These are phyloP conservation scores for Glomeris maerens DNA, from an alignment of 1,140 invertebrate species.

Conservation along the genomic window DNA sequence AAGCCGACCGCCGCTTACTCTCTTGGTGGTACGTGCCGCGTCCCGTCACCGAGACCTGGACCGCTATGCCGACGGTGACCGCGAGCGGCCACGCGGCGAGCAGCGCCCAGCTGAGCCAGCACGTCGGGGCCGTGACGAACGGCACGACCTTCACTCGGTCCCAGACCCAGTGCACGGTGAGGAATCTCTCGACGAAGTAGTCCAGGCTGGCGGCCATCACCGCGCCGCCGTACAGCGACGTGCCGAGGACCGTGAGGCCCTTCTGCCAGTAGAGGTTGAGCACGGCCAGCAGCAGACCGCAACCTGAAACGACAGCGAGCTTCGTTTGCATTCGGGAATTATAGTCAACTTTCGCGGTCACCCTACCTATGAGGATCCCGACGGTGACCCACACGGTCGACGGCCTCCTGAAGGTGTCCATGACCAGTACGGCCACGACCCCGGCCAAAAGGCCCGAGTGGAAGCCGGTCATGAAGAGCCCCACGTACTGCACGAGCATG, in stretches of 20 bases:
- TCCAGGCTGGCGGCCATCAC: slow-evolving; percentile 53
- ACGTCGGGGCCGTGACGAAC: slow-evolving; percentile 38
- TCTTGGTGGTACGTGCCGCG: slow-evolving; percentile 47
- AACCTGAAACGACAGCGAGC: no score
- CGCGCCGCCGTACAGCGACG: slow-evolving; percentile 57
- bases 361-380: slow-evolving; percentile 46
- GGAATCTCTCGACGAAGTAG: slow-evolving; percentile 58
- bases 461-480: slow-evolving; percentile 67
- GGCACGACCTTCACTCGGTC: slow-evolving; percentile 31
- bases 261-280: slow-evolving; percentile 59
- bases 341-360: no score
- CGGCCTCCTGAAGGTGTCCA: slow-evolving; percentile 25
- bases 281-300: slow-evolving; percentile 51
- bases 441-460: slow-evolving; percentile 54
- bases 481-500: slow-evolving; percentile 62
- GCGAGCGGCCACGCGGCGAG: slow-evolving; percentile 56
- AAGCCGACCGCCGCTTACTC: slow-evolving; percentile 32
- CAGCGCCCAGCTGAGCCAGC: slow-evolving; percentile 61
- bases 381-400: slow-evolving; percentile 50
- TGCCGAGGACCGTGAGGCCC: slow-evolving; percentile 55
- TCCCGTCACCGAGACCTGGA: slow-evolving; percentile 53
- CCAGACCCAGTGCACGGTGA: slow-evolving; percentile 49
- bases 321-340: no score
- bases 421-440: slow-evolving; percentile 38
- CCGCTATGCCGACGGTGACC: slow-evolving; percentile 47